phyloP scores from a whole-genome alignment of 2,797 vertebrate genomes.

The Gymnoscopelus braueri region DNA sequence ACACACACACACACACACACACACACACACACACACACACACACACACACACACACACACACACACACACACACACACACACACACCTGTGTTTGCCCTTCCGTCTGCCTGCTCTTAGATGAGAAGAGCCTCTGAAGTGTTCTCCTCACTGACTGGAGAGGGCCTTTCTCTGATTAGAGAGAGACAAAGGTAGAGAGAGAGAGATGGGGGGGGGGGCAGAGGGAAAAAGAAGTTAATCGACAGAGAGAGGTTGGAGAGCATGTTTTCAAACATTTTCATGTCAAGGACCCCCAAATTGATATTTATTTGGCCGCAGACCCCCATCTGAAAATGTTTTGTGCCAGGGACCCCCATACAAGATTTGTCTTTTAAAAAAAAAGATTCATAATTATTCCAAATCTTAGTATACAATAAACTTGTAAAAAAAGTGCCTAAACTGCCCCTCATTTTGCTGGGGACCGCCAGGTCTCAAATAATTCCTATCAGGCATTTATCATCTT shows the following conservation, averaged over 20 bases:
- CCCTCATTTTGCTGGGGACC: too few species aligned
- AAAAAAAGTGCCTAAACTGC: too few species aligned
- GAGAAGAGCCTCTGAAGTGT: slow-evolving; percentile 73
- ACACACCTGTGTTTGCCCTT: slow-evolving; percentile 69
- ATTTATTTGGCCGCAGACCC: too few species aligned
- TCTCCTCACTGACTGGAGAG: slow-evolving; percentile 72
- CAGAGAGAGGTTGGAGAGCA: neutral
- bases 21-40: neutral
- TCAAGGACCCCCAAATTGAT: too few species aligned
- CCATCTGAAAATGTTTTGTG: too few species aligned
- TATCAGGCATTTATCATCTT: too few species aligned
- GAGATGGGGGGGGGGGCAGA: neutral
- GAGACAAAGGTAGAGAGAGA: slow-evolving; percentile 13
- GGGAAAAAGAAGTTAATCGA: neutral
- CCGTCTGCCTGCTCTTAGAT: slow-evolving; percentile 50
- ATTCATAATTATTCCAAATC: too few species aligned
- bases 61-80: neutral
- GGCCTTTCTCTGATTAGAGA: slow-evolving; percentile 57
- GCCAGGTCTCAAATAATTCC: too few species aligned
- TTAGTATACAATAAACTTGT: too few species aligned
- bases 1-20: too few species aligned
- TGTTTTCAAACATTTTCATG: neutral
- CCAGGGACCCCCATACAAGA: too few species aligned
- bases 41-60: neutral
- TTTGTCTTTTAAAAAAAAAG: too few species aligned